Conservation (phyloP, 2,113 vertebrate genomes). For the Trichomycterus rosablanca region DNA sequence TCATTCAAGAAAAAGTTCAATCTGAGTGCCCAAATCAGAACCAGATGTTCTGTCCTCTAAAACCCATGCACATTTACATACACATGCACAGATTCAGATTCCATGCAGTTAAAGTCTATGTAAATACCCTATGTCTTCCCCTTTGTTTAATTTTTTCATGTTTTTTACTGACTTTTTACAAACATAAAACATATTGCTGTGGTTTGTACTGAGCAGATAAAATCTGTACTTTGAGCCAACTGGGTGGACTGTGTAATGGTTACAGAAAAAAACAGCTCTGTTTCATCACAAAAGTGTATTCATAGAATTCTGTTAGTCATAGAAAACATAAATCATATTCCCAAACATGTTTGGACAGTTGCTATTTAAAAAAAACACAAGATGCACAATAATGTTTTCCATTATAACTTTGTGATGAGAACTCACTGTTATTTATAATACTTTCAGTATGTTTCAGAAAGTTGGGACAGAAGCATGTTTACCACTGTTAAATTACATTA, state of each 20-base stretch:
- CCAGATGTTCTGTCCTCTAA: slow-evolving; percentile 32
- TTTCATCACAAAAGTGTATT: too few relatives aligned
- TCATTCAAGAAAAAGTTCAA: slow-evolving; percentile 17
- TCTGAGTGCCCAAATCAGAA: slow-evolving; percentile 26
- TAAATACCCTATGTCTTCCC: background rate
- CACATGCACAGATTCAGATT: slow-evolving; percentile 5
- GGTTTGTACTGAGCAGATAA: background rate
- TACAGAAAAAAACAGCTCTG: too few relatives aligned
- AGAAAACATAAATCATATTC: too few relatives aligned
- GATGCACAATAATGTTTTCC: too few relatives aligned
- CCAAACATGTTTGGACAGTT: too few relatives aligned
- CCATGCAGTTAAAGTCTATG: background rate
- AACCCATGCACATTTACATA: slow-evolving; percentile 5
- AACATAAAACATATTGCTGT: background rate
- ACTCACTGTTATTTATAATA: too few relatives aligned
- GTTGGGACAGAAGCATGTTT: too few relatives aligned
- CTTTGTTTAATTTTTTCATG: background rate
- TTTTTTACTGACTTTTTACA: background rate
- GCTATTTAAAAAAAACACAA: too few relatives aligned
- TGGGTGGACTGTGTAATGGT: background rate
- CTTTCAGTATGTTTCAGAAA: too few relatives aligned
- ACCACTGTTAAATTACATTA: too few relatives aligned
- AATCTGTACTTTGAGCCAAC: background rate
- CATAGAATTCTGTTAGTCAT: too few relatives aligned
- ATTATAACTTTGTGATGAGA: too few relatives aligned